Conservation (phyloP, 2,888 invertebrate genomes). For the Strigamia maritima region DNA sequence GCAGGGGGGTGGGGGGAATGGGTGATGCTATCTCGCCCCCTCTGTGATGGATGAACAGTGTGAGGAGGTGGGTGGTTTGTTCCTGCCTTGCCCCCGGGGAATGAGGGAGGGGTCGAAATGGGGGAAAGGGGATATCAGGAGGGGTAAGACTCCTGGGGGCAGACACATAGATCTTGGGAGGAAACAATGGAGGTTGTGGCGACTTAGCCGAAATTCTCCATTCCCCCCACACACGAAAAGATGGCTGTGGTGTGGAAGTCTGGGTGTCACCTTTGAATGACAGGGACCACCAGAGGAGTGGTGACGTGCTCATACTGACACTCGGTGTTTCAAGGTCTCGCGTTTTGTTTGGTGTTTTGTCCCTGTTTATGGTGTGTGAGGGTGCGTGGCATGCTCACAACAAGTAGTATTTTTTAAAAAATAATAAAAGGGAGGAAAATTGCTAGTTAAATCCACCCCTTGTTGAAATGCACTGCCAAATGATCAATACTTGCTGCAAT, state of each 20-base stretch:
- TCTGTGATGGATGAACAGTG: constrained; percentile 30
- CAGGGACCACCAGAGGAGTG: constrained; percentile 30
- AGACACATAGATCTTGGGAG: constrained; percentile 24
- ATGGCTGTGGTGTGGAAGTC: constrained; percentile 15
- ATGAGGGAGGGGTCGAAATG: constrained; percentile 25
- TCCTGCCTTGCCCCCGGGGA: constrained; percentile 32
- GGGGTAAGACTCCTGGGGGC: background rate
- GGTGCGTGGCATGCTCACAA: constrained; percentile 12
- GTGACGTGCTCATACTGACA: constrained; percentile 25
- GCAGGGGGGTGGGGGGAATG: background rate
- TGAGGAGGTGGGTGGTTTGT: constrained; percentile 12
- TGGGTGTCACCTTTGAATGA: constrained; percentile 33
- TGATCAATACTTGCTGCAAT: background rate
- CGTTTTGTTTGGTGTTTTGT: constrained; percentile 28
- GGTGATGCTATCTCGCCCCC: constrained; percentile 28
- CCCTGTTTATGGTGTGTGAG: constrained; percentile 23
- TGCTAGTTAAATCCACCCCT: constrained; percentile 1
- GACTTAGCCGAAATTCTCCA: constrained; percentile 18
- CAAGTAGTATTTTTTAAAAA: background rate
- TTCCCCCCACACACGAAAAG: background rate
- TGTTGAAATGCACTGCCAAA: background rate
- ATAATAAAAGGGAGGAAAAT: background rate
- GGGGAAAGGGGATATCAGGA: constrained; percentile 20
- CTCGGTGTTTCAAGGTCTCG: constrained; percentile 18
- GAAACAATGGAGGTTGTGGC: constrained; percentile 28